Evolutionary conservation across 2,113 vertebrate species (phyloP), one percentile per base, ranked within the genome.

Genomic region (Oreochromis spilurus): DNA sequence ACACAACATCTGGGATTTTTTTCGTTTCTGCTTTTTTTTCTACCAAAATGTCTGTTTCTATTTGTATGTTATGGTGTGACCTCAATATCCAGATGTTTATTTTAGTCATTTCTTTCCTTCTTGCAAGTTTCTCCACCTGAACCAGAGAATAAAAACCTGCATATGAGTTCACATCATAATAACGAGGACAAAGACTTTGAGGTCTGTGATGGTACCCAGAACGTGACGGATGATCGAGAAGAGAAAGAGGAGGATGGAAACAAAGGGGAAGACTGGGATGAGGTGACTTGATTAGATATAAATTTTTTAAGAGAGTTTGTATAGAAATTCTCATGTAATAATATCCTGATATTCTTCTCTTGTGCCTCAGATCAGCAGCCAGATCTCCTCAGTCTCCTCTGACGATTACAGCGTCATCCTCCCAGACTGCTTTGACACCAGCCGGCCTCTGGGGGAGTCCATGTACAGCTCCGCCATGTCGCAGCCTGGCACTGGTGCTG

Each of bases 401-500:
- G 98, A 99, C 80, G 98, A 99, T 89, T 99, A 98, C 88, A 98
- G 98, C 93, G 97, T 99, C 5, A 96, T 99, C 89, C 97, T 99
- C 70, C 99, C 99, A 0, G 98, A 99, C 94, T 99, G 99, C 95
- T 99, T 99, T 57, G 98, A 99, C 92, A 99, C 97, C 81, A 98
- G 97, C 84, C 97, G 98, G 36, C 98, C 99, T 3, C 94, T 99
- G 57, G 97, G 97, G 14, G 97, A 99, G 88, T 99, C 98, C 83
- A 97, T 98, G 97, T 99, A 99, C 62, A 98, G 97, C 93, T 98
- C 98, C 0, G 97, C 98, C 10, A 96, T 98, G 93, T 99, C 98
- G 2, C 97, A 98, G 93, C 94, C 97, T 5, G 97, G 95, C 53
- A 43, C 94, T 2, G 94, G 10, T 1, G 86, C 93, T 2, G 84